Conservation (phyloP, 2,113 vertebrate genomes). For the Lepus europaeus region DNA sequence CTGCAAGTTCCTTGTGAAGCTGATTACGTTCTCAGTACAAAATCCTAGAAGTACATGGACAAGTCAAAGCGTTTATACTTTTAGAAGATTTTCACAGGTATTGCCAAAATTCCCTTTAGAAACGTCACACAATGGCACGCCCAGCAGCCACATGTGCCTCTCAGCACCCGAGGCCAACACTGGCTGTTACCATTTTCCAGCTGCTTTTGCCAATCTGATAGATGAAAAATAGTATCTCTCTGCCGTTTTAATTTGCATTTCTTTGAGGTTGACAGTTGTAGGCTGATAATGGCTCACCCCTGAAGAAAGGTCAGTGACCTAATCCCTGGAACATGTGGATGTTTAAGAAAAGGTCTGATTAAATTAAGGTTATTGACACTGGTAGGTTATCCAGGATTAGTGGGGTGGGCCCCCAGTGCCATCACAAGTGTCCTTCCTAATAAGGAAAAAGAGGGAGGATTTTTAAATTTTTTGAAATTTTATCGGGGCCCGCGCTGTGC, state of each 20-base stretch:
- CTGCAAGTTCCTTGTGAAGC: background rate
- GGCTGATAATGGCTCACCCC: background rate
- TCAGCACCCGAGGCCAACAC: background rate
- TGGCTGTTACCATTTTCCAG: background rate
- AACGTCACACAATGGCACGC: background rate
- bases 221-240: slow-evolving; percentile 32
- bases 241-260: slow-evolving; percentile 49
- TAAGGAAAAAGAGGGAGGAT: background rate
- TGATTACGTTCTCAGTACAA: slow-evolving; percentile 24
- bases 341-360: slow-evolving; percentile 36
- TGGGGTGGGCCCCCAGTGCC: background rate
- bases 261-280: slow-evolving; percentile 29
- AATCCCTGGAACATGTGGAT: background rate
- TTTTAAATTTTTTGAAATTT: no score
- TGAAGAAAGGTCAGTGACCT: background rate
- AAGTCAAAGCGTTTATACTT: slow-evolving; percentile 38
- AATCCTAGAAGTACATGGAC: slow-evolving; percentile 43
- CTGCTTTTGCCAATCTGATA: slow-evolving; percentile 66
- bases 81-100: background rate
- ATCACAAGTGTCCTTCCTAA: background rate
- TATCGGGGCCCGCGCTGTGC: no score
- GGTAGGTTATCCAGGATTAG: background rate
- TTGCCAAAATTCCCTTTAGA: slow-evolving; percentile 34
- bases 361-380: background rate
- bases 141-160: background rate